These are phyloP conservation scores for Reticulitermes lucifugus DNA, from an alignment of 2,888 invertebrate species.

Conservation along the genomic window DNA sequence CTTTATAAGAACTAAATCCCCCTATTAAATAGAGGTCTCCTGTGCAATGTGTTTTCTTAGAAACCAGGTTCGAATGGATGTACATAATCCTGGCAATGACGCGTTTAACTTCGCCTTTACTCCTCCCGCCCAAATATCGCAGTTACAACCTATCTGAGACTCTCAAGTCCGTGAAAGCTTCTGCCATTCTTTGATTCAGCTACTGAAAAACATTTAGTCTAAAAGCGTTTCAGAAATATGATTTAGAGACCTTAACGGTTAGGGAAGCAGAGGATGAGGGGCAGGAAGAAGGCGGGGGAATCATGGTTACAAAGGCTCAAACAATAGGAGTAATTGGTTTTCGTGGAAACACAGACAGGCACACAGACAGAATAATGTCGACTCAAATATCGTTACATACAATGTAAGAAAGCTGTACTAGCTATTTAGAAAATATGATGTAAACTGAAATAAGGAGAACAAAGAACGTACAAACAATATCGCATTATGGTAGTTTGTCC, in stretches of 20 bases:
- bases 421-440: background rate
- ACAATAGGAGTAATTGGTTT: slow-evolving; percentile 13
- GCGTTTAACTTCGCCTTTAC: background rate
- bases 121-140: background rate
- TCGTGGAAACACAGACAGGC: background rate
- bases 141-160: background rate
- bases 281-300: background rate
- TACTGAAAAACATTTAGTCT: background rate
- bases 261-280: background rate
- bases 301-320: background rate
- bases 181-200: background rate
- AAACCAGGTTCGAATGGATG: background rate
- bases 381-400: background rate
- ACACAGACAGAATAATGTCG: background rate
- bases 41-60: too few species aligned
- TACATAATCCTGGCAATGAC: background rate
- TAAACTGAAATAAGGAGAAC: too few species aligned
- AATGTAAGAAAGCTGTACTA: background rate
- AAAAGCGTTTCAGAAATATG: slow-evolving; percentile 15
- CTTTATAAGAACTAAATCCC: too few species aligned
- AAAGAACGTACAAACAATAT: background rate
- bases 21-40: too few species aligned
- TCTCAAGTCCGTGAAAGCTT: background rate
- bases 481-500: background rate
- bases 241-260: background rate